Evolutionary conservation across 2,113 vertebrate species (phyloP), one percentile per base, ranked within the genome.

Genomic region (Columba livia): DNA sequence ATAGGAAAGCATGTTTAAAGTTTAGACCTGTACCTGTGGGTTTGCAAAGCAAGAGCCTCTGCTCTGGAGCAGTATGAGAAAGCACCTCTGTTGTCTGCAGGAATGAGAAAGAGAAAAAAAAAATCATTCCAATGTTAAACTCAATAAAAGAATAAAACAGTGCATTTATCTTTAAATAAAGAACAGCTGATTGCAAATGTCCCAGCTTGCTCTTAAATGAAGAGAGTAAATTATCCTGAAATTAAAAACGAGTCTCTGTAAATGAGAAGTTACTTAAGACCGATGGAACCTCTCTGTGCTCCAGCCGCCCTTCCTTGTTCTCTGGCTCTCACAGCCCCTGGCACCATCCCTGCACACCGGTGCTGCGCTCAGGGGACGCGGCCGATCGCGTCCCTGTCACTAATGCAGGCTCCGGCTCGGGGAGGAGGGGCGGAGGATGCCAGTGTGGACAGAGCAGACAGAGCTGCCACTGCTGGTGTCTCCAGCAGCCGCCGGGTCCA

Each of bases 401-500:
- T 11, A 15, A 7, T 26, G 58, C 53, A 10, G 7, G 6, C 51
- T 38, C 18, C 21, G 6, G 47, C 53, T 20, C 6, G 38, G 15
- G 13, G 66, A 5, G 42, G 2, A 53, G n/a, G n/a, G 54, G 5
- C 3, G 3, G 40, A 3, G 25, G 17, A 24, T 1, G 7, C 12
- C 1, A 1, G 25, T 26, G 29, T 1, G 12, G 29, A 5, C 1
- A 4, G 23, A 28, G 64, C 26, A 28, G 80, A 18, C 16, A 40
- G 31, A 56, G 56, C 24, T 19, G 36, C 61, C 29, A 1, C 8
- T 32, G 18, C 34, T 13, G 36, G 32, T 1, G 6, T 18, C 5
- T 9, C 26, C 11, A 3, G 25, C 25, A 4, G 48, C 7, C 16
- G 34, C n/a, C 8, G 9, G 40, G 32, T 15, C 11, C 0, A 1